Conservation (phyloP, 2,888 invertebrate species). For the Thereva nobilitata region DNA sequence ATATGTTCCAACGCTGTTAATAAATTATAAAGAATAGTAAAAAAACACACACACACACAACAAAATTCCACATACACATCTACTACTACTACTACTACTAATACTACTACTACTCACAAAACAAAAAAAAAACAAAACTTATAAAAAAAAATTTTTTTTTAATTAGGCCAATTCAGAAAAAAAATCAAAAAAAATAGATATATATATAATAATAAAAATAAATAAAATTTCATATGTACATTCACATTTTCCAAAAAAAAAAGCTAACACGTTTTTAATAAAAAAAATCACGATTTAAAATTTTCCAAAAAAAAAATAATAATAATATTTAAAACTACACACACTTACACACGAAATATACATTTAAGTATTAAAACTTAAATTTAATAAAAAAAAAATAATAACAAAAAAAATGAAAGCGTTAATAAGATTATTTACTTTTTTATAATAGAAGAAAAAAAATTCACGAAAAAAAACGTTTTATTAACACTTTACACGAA, state of each 20-base stretch:
- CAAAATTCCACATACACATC: too few species aligned
- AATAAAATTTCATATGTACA: neutral
- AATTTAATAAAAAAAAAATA: constrained; percentile 16
- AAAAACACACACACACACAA: neutral
- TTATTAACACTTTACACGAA: constrained; percentile 32
- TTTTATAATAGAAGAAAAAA: constrained; percentile 16
- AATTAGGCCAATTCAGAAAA: constrained; percentile 27
- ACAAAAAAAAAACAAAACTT: too few species aligned
- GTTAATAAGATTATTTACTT: constrained; percentile 29
- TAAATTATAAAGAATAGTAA: constrained; percentile 8
- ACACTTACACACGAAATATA: too few species aligned
- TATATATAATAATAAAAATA: constrained; percentile 12
- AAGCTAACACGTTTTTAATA: constrained; percentile 26
- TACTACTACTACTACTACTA: too few species aligned
- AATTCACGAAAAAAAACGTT: constrained; percentile 24
- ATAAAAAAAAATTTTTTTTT: constrained; percentile 1
- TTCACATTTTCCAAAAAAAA: neutral
- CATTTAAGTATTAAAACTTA: too few species aligned
- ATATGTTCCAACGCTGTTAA: constrained; percentile 20
- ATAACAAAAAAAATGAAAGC: constrained; percentile 15
- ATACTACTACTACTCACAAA: too few species aligned
- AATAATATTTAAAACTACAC: constrained; percentile 13
- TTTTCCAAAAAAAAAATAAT: constrained; percentile 15
- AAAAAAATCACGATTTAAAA: constrained; percentile 9
- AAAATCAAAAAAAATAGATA: constrained; percentile 13